Conservation (phyloP, 2,797 vertebrate genomes). For the Acestrorhynchus altus region DNA sequence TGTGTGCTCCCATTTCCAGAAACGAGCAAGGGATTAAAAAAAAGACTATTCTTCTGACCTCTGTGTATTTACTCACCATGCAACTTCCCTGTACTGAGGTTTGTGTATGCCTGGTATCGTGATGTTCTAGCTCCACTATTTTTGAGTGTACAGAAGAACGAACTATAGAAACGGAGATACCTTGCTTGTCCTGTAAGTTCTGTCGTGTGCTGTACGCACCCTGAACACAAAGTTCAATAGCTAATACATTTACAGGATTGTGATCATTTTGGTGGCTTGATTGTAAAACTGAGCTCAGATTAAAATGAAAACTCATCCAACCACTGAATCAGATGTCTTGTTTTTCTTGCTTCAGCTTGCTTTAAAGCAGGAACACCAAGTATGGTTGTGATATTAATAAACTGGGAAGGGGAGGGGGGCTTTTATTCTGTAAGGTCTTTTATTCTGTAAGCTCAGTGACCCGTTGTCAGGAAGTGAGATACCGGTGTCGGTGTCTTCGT, state of each 20-base stretch:
- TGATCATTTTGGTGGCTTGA: constrained; percentile 77
- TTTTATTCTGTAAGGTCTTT: constrained; percentile 41
- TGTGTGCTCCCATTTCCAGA: constrained; percentile 85
- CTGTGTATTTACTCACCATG: constrained; percentile 88
- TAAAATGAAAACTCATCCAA: constrained; percentile 58
- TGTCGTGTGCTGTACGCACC: constrained; percentile 85
- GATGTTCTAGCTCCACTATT: constrained; percentile 95
- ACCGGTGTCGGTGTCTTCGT: constrained; percentile 40
- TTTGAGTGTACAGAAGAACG: constrained; percentile 94
- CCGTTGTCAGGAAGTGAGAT: constrained; percentile 14
- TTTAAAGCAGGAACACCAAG: no score
- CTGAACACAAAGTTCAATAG: constrained; percentile 77
- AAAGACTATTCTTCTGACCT: constrained; percentile 82
- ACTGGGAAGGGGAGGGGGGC: neutral
- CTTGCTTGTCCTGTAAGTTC: constrained; percentile 84
- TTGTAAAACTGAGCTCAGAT: constrained; percentile 70
- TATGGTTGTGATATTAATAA: no score
- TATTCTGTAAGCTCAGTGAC: constrained; percentile 17
- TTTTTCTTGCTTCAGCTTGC: neutral
- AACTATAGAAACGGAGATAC: constrained; percentile 80
- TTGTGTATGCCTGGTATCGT: constrained; percentile 98
- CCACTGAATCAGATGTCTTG: constrained; percentile 24
- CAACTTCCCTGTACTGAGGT: constrained; percentile 83
- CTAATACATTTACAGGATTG: constrained; percentile 87
- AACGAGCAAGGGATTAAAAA: constrained; percentile 80